These are phyloP conservation scores for Paelopatides confundens DNA, from an alignment of 53 echinoderm and acorn worm genomes.

Conservation along the genomic window DNA sequence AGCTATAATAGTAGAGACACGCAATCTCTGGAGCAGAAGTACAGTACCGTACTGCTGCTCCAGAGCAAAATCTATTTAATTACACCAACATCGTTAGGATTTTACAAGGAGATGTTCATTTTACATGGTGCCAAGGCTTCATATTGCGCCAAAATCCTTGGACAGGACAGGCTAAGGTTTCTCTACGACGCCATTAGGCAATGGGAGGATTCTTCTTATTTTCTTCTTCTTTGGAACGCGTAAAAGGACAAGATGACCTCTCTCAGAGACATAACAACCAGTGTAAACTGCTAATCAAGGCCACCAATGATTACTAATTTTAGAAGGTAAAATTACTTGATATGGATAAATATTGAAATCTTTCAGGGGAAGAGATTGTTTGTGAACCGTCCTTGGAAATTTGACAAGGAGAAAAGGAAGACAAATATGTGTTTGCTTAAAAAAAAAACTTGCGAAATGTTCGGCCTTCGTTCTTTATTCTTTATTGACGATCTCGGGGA, in stretches of 20 bases:
- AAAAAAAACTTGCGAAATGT: conserved; percentile 36
- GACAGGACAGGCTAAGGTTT: conserved; percentile 42
- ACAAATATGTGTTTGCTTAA: background rate
- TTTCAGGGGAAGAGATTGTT: conserved; percentile 25
- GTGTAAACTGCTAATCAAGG: conserved; percentile 50
- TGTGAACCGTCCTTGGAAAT: conserved; percentile 35
- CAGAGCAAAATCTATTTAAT: conserved; percentile 32
- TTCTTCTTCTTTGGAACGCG: background rate
- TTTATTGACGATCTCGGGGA: background rate
- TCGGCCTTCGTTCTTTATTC: conserved; percentile 18
- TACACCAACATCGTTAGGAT: conserved; percentile 22
- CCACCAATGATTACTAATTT: conserved; percentile 45
- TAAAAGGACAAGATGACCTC: conserved; percentile 13
- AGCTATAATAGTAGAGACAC: background rate
- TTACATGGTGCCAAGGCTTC: conserved; percentile 27
- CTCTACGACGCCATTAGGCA: conserved; percentile 7
- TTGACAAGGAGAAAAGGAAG: conserved; percentile 2
- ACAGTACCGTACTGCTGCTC: too few species aligned
- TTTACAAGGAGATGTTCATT: conserved; percentile 47
- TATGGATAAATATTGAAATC: conserved; percentile 24
- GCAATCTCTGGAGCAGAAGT: background rate
- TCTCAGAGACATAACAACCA: conserved; percentile 22
- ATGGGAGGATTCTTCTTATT: conserved; percentile 1
- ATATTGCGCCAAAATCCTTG: conserved; percentile 35
- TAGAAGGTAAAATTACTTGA: conserved; percentile 41